Evolutionary conservation across 2,888 invertebrate species (phyloP).

Genomic region (Ommatoiulus sabulosus): DNA sequence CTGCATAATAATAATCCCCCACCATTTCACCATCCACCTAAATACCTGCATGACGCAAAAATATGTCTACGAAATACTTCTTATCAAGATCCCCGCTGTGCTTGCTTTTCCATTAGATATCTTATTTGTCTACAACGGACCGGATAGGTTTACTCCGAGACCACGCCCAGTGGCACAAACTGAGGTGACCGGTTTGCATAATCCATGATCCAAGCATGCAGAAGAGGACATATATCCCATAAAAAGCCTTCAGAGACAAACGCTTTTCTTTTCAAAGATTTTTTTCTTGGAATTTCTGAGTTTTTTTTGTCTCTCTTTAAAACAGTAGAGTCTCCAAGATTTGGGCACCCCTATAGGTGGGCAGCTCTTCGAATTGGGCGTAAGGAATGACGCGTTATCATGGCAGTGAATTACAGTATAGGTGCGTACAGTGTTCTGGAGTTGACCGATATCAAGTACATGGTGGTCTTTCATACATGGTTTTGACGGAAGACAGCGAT

Average conservation of each 20-base stretch:
- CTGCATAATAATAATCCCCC: constrained; percentile 27
- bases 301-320: neutral
- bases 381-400: neutral
- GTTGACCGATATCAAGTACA: neutral
- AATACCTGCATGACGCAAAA: constrained; percentile 43
- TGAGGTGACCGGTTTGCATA: constrained; percentile 40
- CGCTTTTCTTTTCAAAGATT: neutral
- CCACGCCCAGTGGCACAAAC: constrained; percentile 39
- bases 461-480: neutral
- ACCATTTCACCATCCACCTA: constrained; percentile 17
- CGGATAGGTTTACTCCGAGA: constrained; percentile 15
- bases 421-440: neutral
- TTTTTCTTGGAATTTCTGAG: neutral
- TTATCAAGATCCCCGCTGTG: constrained; percentile 1
- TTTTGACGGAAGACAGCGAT: neutral
- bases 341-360: neutral
- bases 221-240: neutral
- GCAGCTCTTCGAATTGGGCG: neutral
- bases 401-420: neutral
- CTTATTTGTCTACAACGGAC: constrained; percentile 16
- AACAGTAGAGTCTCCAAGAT: neutral
- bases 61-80: constrained; percentile 29
- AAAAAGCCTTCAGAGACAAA: constrained; percentile 15
- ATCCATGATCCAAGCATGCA: constrained; percentile 9
- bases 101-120: constrained; percentile 32